A percentile compares a stretch with the other conserved stretches of the same genome.
phyloP scores from a whole-genome alignment of 2,888 invertebrate species.

The Cataglyphis albicans region DNA sequence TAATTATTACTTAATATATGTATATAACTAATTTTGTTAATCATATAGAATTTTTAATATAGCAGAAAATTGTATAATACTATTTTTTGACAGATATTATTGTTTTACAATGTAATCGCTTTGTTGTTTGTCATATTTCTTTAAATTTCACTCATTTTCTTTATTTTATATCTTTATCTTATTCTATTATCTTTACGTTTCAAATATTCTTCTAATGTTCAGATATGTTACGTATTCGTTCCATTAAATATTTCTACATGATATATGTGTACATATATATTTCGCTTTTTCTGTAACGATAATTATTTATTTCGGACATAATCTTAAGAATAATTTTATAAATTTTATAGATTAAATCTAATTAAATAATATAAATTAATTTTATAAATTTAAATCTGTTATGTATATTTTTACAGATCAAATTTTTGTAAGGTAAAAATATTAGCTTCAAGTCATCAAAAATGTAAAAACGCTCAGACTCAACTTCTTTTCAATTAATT shows the following conservation, averaged over 20 bases:
- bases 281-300: not conserved
- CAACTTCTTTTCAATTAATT: not conserved
- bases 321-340: not conserved
- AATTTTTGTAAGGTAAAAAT: not conserved
- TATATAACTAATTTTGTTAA: not conserved
- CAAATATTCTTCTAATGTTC: not conserved
- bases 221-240: not conserved
- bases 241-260: not conserved
- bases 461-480: not conserved
- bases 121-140: not conserved
- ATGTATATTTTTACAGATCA: not conserved
- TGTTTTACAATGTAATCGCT: not conserved
- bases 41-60: not conserved
- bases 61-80: not conserved
- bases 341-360: no score
- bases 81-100: not conserved
- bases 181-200: not conserved
- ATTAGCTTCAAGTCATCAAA: not conserved
- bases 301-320: not conserved
- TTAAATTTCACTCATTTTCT: not conserved
- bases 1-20: not conserved
- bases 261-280: not conserved
- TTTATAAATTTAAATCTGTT: not conserved
- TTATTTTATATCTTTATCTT: not conserved
- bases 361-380: no score